Percentiles rank a stretch among this genome's conserved stretches.
Conservation (phyloP, 2,888 invertebrate species). For the Odontomyia ornata region DNA sequence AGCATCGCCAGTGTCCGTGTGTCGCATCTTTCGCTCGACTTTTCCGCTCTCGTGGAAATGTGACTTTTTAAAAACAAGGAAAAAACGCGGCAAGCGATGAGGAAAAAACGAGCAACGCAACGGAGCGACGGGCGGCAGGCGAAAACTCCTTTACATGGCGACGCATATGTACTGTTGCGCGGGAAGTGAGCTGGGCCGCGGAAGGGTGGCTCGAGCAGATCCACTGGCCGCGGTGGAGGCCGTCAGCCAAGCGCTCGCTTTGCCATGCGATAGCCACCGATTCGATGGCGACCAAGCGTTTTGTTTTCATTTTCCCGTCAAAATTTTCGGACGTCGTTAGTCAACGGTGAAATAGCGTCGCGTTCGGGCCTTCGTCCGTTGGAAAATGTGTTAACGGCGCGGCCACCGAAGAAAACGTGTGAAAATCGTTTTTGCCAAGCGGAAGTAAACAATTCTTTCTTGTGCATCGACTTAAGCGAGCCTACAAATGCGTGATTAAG, state of each 20-base stretch:
- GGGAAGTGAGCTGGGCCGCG: background rate
- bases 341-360: slow-evolving; percentile 41
- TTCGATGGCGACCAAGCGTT: slow-evolving; percentile 33
- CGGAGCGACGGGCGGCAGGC: background rate
- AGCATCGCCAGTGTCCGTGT: background rate
- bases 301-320: slow-evolving; percentile 44
- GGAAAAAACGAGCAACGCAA: background rate
- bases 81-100: slow-evolving; percentile 10
- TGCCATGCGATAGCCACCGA: slow-evolving; percentile 25
- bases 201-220: slow-evolving; percentile 29
- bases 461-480: background rate
- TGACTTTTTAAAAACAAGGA: slow-evolving; percentile 33
- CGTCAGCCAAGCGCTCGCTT: slow-evolving; percentile 14
- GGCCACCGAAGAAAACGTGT: slow-evolving; percentile 24
- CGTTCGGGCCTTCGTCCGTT: slow-evolving; percentile 32
- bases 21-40: slow-evolving; percentile 1
- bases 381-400: slow-evolving; percentile 26
- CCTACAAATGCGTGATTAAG: no score
- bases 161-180: slow-evolving; percentile 13
- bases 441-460: slow-evolving; percentile 14
- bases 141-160: slow-evolving; percentile 24
- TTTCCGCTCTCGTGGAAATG: slow-evolving; percentile 30
- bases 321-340: slow-evolving; percentile 42
- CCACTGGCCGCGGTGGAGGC: slow-evolving; percentile 3
- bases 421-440: background rate